Base-by-base conservation (phyloP, 2,797 vertebrate genomes). In the Alectoris magna region DNA sequence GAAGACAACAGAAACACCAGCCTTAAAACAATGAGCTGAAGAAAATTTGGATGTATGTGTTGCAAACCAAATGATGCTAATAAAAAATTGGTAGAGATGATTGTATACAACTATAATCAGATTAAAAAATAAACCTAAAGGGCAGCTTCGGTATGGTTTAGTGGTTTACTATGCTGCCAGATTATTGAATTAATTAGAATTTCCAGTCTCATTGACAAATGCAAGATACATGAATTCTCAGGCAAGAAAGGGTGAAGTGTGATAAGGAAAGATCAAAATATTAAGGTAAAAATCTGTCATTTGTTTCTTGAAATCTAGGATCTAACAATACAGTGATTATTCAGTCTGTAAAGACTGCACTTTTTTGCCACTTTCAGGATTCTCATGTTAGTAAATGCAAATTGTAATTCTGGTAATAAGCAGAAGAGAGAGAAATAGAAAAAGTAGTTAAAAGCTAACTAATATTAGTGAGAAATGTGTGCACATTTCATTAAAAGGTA, bases 401-500 rank as follows among this genome's bases (percentile, higher is more conserved):
- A 80, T 11, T 51, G 18, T 71, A 92, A 85, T 71, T 87, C 43
- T 44, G 68, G 21, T 4, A 60, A 21, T 34, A 83, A 93, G 18
- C 23, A 8, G 38, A 82, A 69, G 36, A 56, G 5, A 55, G 21
- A 73, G 4, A 92, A 94, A 58, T 7, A 85, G 26, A 83, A 87
- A 74, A 87, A 51, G 7, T 18, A 78, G 29, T 13, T 85, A 85
- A 80, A 71, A 71, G 34, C 77, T 93, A 89, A 63, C 3, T 12
- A 73, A 6, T 67, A 92, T 41, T 27, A 67, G 38, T 71, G 24
- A 92, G 72, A 91, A 88, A 75, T 78, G 78, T 29, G 18, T 79
- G 79, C 81, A 84, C 19, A 64, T 84, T 90, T 90, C n/a, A 90
- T 90, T 92, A 88, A 92, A 87, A 86, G 4, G 27, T 75, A 90